phyloP scores from a whole-genome alignment of 2,797 vertebrate genomes.

The Limosa lapponica region DNA sequence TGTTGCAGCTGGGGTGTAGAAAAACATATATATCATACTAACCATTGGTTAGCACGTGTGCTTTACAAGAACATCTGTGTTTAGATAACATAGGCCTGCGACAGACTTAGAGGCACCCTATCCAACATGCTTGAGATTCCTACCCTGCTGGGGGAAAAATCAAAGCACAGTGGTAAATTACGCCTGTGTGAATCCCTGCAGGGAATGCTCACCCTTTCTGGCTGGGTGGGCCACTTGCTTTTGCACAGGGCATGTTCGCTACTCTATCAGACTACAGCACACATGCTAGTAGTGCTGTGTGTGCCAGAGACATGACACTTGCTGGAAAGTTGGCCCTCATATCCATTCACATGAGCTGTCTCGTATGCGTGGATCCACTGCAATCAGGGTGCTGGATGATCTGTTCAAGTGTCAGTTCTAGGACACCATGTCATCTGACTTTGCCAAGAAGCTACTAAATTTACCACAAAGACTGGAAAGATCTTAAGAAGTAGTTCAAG shows the following conservation, averaged over 20 bases:
- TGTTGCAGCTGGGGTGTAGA: background rate
- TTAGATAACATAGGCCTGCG: background rate
- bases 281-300: rapidly evolving
- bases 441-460: background rate
- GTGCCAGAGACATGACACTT: background rate
- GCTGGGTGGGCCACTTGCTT: background rate
- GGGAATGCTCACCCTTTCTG: background rate
- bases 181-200: background rate
- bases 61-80: background rate
- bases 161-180: background rate
- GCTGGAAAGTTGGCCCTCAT: background rate
- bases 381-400: background rate
- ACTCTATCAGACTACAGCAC: background rate
- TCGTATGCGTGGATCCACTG: rapidly evolving
- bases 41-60: background rate
- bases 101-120: background rate
- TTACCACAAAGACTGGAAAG: background rate
- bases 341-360: background rate
- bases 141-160: background rate
- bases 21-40: background rate
- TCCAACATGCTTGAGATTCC: background rate
- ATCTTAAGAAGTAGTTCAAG: background rate
- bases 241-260: background rate
- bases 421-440: background rate
- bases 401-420: background rate